Evolutionary conservation across 2,113 vertebrate genomes (phyloP), one percentile per base, ranked within the genome.

Genomic region (Pitta sordida): DNA sequence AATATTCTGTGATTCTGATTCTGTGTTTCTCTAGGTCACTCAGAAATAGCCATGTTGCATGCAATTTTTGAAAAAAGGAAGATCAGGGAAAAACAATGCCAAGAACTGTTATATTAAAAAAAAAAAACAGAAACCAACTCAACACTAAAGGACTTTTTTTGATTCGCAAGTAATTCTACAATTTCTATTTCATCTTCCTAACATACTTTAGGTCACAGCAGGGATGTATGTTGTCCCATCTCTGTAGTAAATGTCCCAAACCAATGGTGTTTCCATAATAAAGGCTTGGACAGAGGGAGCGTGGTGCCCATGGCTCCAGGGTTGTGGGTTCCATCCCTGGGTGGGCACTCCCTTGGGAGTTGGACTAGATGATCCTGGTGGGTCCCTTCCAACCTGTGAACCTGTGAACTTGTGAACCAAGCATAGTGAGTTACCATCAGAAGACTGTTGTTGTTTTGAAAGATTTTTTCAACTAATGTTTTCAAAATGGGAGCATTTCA

Each of bases 181-280:
- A 68, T 59, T 83, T 71, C 22, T 67, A 18, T 39, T 65, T 90
- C 12, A 87, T 73, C 41, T 77, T 91, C 43, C 34, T 27, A 60
- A 34, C 9, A 34, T 8, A 11, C 23, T 73, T 32, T 19, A 81
- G 63, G 15, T 12, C 67, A 58, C 20, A 43, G 24, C 74, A 75
- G 29, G 37, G 14, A 75, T 39, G 23, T 19, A 68, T 0, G 0
- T 32, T 32, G 18, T 43, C 34, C 39, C 15, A 41, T 6, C 39
- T 92, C 46, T 48, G 44, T 21, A 48, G 43, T 63, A 67, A 74
- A 36, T 11, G 17, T n/a, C 32, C 68, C n/a, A 27, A 29, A 59
- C 13, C 39, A 34, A 32, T 15, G 21, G 43, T 3, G 44, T 43
- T 13, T 74, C 39, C 23, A 8, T 22, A 53, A 67, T 43, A 60